phyloP scores from a whole-genome alignment of 1,140 invertebrate genomes.

The Drosophila lacertosa region DNA sequence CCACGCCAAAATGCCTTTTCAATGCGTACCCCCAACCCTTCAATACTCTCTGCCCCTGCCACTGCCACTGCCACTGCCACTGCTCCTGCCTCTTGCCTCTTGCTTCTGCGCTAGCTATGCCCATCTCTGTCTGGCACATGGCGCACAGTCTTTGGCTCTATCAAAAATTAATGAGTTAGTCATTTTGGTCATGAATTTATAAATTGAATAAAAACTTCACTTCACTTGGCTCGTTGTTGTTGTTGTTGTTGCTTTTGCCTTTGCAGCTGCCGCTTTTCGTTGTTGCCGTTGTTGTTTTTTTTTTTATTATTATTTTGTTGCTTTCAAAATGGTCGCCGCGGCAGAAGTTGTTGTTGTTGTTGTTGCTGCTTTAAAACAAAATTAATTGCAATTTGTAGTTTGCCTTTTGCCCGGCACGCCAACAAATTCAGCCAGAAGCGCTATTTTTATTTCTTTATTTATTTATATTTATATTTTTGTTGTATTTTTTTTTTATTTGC shows the following conservation, averaged over 20 bases:
- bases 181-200: conserved; percentile 81
- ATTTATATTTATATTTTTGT: conserved; percentile 24
- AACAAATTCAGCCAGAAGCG: background rate
- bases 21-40: conserved; percentile 15
- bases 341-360: conserved; percentile 19
- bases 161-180: conserved; percentile 82
- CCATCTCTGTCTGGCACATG: conserved; percentile 16
- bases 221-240: conserved; percentile 33
- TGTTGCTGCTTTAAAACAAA: conserved; percentile 45
- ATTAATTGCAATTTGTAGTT: conserved; percentile 71
- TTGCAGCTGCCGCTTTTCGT: conserved; percentile 69
- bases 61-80: conserved; percentile 1
- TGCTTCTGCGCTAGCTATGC: conserved; percentile 1
- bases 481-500: conserved; percentile 16
- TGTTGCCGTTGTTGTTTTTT: conserved; percentile 31
- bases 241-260: conserved; percentile 18
- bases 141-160: conserved; percentile 33
- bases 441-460: conserved; percentile 16
- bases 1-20: conserved; percentile 34
- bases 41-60: background rate
- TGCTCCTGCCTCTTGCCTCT: conserved; percentile 1
- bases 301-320: conserved; percentile 32
- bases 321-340: conserved; percentile 62
- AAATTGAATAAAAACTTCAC: conserved; percentile 78
- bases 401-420: conserved; percentile 19